Evolutionary conservation across 1,140 invertebrate genomes (phyloP).

Genomic region (Drosophila varians): DNA sequence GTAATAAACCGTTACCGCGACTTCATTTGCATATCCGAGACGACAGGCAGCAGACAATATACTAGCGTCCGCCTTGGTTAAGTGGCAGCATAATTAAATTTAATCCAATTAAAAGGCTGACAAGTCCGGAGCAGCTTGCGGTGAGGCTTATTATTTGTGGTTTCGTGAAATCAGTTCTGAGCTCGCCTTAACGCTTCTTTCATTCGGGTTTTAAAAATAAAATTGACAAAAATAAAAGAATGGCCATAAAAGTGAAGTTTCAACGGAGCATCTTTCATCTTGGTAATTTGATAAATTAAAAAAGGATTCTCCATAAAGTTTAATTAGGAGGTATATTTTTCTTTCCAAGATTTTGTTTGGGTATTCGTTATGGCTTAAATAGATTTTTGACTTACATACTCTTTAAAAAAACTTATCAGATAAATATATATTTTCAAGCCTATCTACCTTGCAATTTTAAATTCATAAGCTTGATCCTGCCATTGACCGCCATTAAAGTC

Average conservation of each 20-base stretch:
- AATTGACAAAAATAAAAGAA: not conserved
- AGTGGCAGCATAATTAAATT: slow-evolving; percentile 68
- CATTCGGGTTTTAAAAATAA: slow-evolving; percentile 16
- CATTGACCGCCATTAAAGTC: not conserved
- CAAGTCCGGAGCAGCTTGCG: slow-evolving; percentile 41
- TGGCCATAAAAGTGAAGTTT: not conserved
- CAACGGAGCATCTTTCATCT: too few species aligned
- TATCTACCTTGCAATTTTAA: not conserved
- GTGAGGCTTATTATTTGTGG: slow-evolving; percentile 42
- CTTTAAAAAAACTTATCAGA: too few species aligned
- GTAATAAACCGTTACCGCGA: slow-evolving; percentile 59
- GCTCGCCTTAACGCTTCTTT: slow-evolving; percentile 17
- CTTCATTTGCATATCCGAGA: slow-evolving; percentile 67
- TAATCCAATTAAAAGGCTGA: slow-evolving; percentile 71
- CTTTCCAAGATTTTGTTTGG: not conserved
- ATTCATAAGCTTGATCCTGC: not conserved
- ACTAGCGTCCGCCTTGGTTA: slow-evolving; percentile 22
- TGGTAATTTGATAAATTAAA: too few species aligned
- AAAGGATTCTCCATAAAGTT: too few species aligned
- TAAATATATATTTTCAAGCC: not conserved
- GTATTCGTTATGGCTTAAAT: too few species aligned
- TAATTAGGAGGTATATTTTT: too few species aligned
- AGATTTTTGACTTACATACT: too few species aligned
- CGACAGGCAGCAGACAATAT: not conserved
- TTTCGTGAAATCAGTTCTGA: slow-evolving; percentile 36